Percentiles rank a stretch among this genome's conserved stretches.
Evolutionary conservation across 2,888 invertebrate genomes (phyloP).

Genomic region (Galerucella nymphaeae): DNA sequence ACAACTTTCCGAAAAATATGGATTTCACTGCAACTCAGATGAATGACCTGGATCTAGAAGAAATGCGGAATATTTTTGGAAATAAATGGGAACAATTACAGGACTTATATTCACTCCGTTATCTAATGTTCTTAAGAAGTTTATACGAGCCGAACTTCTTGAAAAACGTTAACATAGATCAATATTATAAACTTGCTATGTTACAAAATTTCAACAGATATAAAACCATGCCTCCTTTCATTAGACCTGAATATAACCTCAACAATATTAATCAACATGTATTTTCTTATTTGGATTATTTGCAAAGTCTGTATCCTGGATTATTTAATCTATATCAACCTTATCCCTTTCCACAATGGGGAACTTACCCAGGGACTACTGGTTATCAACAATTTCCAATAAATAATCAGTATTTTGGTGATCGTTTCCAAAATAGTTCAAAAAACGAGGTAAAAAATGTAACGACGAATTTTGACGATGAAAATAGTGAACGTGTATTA

Average conservation of each 20-base stretch:
- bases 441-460: too few species aligned
- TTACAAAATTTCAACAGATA: neutral
- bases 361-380: neutral
- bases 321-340: neutral
- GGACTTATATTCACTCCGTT: neutral
- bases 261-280: neutral
- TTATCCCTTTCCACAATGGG: neutral
- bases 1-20: conserved; percentile 2
- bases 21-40: neutral
- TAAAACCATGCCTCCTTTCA: neutral
- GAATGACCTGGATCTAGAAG: neutral
- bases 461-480: neutral
- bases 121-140: neutral
- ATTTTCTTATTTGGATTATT: conserved; percentile 1
- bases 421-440: too few species aligned
- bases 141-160: neutral
- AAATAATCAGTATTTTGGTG: neutral
- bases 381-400: neutral
- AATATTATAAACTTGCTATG: neutral
- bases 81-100: neutral
- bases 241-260: neutral
- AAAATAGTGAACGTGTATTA: neutral
- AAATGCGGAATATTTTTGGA: neutral
- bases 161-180: neutral
- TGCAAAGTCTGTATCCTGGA: neutral